phyloP scores from a whole-genome alignment of 1,140 invertebrate species.

The Halictus rubicundus region DNA sequence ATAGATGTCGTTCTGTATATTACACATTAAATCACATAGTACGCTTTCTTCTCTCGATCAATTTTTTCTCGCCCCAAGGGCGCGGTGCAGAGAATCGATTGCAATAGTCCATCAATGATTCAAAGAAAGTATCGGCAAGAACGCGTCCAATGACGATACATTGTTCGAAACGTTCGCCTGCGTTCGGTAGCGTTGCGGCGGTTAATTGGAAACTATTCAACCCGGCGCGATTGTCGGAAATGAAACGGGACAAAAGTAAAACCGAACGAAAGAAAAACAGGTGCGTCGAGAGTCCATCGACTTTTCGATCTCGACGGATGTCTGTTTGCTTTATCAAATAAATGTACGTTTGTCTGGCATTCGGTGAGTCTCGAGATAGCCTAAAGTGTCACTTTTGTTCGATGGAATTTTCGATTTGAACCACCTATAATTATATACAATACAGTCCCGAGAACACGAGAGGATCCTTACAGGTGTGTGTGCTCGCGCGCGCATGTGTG shows the following conservation, averaged over 20 bases:
- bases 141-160: background rate
- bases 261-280: background rate
- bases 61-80: background rate
- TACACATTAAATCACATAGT: background rate
- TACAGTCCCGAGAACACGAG: background rate
- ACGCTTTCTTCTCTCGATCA: background rate
- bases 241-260: background rate
- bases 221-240: too few species aligned
- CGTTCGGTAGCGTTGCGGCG: background rate
- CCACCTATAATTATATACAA: background rate
- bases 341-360: slow-evolving; percentile 1
- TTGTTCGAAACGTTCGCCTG: background rate
- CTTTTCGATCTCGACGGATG: slow-evolving; percentile 1
- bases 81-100: background rate
- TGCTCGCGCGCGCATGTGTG: background rate
- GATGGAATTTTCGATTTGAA: slow-evolving; percentile 3
- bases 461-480: background rate
- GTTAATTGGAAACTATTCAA: too few species aligned
- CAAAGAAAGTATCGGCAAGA: background rate
- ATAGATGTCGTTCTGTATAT: background rate
- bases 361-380: slow-evolving; percentile 14
- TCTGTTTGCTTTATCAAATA: background rate
- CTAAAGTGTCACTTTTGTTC: slow-evolving; percentile 5
- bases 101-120: background rate
- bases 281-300: background rate